Evolutionary conservation across 2,888 invertebrate species (phyloP), one percentile per base, ranked within the genome.

Genomic region (Eucriotettix oculatus): DNA sequence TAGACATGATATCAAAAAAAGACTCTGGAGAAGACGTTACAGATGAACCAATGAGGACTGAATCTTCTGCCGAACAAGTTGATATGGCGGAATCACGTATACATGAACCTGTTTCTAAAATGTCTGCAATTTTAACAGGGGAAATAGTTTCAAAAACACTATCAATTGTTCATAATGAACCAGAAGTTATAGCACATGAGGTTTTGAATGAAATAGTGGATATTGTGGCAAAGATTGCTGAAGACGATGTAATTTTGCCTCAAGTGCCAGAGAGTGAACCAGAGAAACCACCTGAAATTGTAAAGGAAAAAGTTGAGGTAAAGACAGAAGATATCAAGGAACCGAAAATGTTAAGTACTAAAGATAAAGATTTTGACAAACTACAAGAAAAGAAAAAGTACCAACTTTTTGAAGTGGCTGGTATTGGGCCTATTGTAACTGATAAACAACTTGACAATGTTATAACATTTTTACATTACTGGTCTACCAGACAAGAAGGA

Each of bases 351-450:
- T 14, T 7, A 29, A 29, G 29, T 2, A 7, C 2, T 29, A 7
- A 29, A 29, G 29, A 29, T 5, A 29, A 29, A 29, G 29, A 29
- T 62, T 16, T 57, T 58, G 59, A 61, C 64, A 63, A 59, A 52
- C 56, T 55, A 55, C 63, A 60, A 63, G 63, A 60, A 60, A 52
- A 59, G 60, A 64, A 52, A 40, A 14, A 16, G 54, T 16, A 54
- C 14, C 2, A 54, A 40, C 17, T 16, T 16, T 43, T 44, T 10
- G 42, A 64, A 0, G 76, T 83, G 1, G 80, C 81, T 0, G 85
- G 85, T 0, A 84, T 85, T 42, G 85, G 85, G 0, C 73, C 76
- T 0, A 64, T 71, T 0, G 79, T 85, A 0, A 76, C 79, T 0
- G 67, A 72, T 0, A 74, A 78, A 0, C 72, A 79, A 16, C 71